Evolutionary conservation across 2,888 invertebrate genomes (phyloP).

Genomic region (Lordiphosa andalusiaca): DNA sequence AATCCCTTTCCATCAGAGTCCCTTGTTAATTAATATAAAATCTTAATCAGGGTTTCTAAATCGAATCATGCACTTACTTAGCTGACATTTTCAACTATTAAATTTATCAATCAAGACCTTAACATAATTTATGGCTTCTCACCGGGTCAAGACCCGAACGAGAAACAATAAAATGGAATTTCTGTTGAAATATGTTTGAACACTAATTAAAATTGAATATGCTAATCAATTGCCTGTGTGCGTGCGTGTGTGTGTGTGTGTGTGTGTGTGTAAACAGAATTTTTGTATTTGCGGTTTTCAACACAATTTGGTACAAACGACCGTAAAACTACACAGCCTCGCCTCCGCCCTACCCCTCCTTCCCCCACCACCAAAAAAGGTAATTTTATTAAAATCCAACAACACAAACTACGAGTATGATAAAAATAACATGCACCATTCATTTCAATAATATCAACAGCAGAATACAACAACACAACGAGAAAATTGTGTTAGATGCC

Average conservation of each 20-base stretch:
- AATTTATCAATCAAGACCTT: constrained; percentile 41
- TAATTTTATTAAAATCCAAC: constrained; percentile 44
- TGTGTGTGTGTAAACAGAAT: constrained; percentile 17
- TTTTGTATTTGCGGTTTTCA: constrained; percentile 46
- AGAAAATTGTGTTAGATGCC: constrained; percentile 23
- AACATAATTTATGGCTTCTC: constrained; percentile 45
- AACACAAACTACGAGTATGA: constrained; percentile 3
- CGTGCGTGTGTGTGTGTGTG: constrained; percentile 2
- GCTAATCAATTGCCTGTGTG: constrained; percentile 51
- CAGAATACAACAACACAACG: constrained; percentile 17
- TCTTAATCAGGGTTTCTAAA: not conserved
- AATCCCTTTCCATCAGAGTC: no score
- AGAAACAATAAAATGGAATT: constrained; percentile 22
- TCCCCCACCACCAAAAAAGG: constrained; percentile 34
- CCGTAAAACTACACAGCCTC: constrained; percentile 4
- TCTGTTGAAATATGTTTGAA: constrained; percentile 36
- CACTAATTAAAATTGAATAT: constrained; percentile 52
- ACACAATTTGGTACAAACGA: constrained; percentile 40
- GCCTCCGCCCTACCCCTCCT: not conserved
- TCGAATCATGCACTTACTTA: constrained; percentile 19
- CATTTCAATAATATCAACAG: constrained; percentile 39
- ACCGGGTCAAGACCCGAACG: constrained; percentile 7
- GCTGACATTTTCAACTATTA: constrained; percentile 16
- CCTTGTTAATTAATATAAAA: no score
- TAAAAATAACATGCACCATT: constrained; percentile 32